Conservation (phyloP, 1,140 invertebrate genomes). For the Ips nitidus region DNA sequence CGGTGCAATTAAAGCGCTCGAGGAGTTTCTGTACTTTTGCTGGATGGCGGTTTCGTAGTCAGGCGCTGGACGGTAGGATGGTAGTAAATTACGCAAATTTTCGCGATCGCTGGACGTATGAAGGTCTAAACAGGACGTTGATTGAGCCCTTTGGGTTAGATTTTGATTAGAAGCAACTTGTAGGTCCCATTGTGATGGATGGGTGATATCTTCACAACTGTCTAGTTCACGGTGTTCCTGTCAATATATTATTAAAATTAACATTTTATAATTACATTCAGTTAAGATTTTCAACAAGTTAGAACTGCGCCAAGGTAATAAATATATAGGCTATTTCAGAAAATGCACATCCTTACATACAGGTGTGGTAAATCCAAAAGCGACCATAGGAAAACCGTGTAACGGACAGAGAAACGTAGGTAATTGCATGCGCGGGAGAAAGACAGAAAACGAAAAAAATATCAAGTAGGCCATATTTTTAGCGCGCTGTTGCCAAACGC, state of each 20-base stretch:
- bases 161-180: slow-evolving; percentile 36
- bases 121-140: slow-evolving; percentile 70
- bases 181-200: slow-evolving; percentile 40
- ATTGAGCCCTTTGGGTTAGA: slow-evolving; percentile 61
- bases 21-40: slow-evolving; percentile 67
- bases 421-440: too few relatives aligned
- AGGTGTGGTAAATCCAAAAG: too few relatives aligned
- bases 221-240: slow-evolving; percentile 44
- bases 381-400: too few relatives aligned
- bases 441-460: too few relatives aligned
- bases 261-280: too few relatives aligned
- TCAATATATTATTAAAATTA: not conserved
- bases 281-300: not conserved
- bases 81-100: slow-evolving; percentile 69
- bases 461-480: too few relatives aligned
- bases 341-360: too few relatives aligned
- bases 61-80: slow-evolving; percentile 87
- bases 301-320: not conserved
- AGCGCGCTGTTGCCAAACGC: too few relatives aligned
- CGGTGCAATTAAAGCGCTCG: slow-evolving; percentile 48
- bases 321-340: too few relatives aligned
- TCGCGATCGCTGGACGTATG: slow-evolving; percentile 58
- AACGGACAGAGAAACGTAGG: too few relatives aligned
- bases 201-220: slow-evolving; percentile 50
- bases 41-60: slow-evolving; percentile 93